Evolutionary conservation across 2,113 vertebrate species (phyloP).

Genomic region (Machaerirhynchus nigripectus): DNA sequence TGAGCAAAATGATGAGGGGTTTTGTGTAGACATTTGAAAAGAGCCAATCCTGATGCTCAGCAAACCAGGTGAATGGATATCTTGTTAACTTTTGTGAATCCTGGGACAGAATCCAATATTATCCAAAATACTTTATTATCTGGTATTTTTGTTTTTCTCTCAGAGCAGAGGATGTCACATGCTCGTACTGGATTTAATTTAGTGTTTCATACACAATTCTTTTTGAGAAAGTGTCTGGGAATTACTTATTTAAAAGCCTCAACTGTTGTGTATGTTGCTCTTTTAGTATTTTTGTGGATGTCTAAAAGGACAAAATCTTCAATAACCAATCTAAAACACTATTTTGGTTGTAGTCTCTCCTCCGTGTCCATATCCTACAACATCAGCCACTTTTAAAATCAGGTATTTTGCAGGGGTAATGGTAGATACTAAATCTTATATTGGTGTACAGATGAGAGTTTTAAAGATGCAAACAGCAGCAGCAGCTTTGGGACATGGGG

Average conservation of each 20-base stretch:
- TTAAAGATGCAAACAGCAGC: background rate
- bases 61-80: background rate
- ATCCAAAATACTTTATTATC: background rate
- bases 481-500: background rate
- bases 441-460: background rate
- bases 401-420: background rate
- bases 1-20: background rate
- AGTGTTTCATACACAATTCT: background rate
- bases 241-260: background rate
- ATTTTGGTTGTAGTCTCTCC: background rate
- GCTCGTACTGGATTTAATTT: background rate
- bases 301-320: background rate
- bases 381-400: background rate
- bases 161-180: background rate
- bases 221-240: background rate
- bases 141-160: background rate
- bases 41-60: background rate
- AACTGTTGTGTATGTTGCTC: background rate
- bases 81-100: background rate
- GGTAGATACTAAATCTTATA: background rate
- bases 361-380: background rate
- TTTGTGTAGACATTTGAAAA: background rate
- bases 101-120: background rate
- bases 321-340: background rate
- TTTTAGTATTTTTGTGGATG: background rate